Evolutionary conservation across 37 sponge, comb jelly and placozoan genomes (phyloP).

Genomic region (Spongilla lacustris): DNA sequence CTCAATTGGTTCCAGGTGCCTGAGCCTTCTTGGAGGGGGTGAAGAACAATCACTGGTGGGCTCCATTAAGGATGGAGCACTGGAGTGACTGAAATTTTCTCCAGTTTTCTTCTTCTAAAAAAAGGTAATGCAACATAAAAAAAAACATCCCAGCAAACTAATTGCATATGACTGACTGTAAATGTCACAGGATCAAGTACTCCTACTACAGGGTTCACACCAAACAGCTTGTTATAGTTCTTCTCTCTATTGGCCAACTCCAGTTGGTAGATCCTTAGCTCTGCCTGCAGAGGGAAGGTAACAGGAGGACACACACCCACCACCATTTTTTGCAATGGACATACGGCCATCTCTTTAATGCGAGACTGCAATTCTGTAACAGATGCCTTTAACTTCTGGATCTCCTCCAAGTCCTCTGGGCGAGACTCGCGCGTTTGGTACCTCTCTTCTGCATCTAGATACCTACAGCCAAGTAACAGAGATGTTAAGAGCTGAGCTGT

Average conservation of each 20-base stretch:
- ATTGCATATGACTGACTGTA: not conserved
- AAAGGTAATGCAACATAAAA: not conserved
- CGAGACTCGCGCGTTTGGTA: conserved; percentile 53
- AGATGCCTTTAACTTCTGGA: conserved; percentile 53
- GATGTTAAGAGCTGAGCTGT: not conserved
- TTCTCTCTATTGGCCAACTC: conserved; percentile 95
- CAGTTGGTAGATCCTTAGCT: conserved; percentile 84
- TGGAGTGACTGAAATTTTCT: not conserved
- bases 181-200: conserved; percentile 60
- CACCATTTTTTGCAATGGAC: not conserved
- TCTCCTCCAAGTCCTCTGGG: conserved; percentile 74
- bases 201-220: conserved; percentile 81
- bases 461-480: conserved; percentile 7
- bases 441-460: conserved; percentile 51
- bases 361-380: conserved; percentile 43
- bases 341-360: conserved; percentile 71
- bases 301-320: not conserved
- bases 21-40: not conserved
- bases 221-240: conserved; percentile 95
- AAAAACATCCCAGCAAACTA: too few relatives aligned
- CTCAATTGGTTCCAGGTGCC: not conserved
- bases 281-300: conserved; percentile 62
- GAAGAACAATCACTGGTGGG: not conserved
- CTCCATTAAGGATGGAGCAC: not conserved
- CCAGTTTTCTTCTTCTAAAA: not conserved